A percentile compares a stretch with the other conserved stretches of the same genome.
Evolutionary conservation across 2,888 invertebrate genomes (phyloP).

Genomic region (Drosophila vallismaia): DNA sequence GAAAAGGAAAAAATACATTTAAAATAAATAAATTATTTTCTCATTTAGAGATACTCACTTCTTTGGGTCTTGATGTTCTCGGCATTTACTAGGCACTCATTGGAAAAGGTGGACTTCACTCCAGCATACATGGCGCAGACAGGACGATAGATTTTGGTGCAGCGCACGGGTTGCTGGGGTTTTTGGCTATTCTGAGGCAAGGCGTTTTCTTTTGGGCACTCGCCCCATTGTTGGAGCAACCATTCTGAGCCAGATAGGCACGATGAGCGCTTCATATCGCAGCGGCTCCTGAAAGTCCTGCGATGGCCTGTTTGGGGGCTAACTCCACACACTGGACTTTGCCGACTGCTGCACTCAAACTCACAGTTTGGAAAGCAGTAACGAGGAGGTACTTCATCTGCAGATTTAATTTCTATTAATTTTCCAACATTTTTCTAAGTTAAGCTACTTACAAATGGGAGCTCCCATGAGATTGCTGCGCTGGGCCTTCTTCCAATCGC

Average conservation of each 20-base stretch:
- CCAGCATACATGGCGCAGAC: slow-evolving; percentile 75
- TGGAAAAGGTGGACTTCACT: slow-evolving; percentile 78
- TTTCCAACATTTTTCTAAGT: not conserved
- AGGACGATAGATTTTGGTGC: slow-evolving; percentile 70
- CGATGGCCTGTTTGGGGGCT: slow-evolving; percentile 50
- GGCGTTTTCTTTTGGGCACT: slow-evolving; percentile 39
- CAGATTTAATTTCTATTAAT: not conserved
- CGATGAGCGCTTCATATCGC: slow-evolving; percentile 63
- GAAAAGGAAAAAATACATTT: not conserved
- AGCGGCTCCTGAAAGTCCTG: slow-evolving; percentile 62
- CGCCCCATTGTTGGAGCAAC: slow-evolving; percentile 54
- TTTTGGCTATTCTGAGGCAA: slow-evolving; percentile 25
- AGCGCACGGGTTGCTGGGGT: slow-evolving; percentile 60
- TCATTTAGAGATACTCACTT: slow-evolving; percentile 52
- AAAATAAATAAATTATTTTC: not conserved
- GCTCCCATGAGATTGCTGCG: slow-evolving; percentile 51
- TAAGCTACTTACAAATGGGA: slow-evolving; percentile 50
- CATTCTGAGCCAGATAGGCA: slow-evolving; percentile 60
- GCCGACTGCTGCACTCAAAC: slow-evolving; percentile 47
- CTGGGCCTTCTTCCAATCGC: slow-evolving; percentile 68
- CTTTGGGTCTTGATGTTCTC: slow-evolving; percentile 72
- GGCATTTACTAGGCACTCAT: slow-evolving; percentile 76
- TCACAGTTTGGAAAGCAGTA: slow-evolving; percentile 63
- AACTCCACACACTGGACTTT: slow-evolving; percentile 63
- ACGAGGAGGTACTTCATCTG: slow-evolving; percentile 56